phyloP scores from a whole-genome alignment of 1,140 invertebrate species.

The Hycleus phaleratus region DNA sequence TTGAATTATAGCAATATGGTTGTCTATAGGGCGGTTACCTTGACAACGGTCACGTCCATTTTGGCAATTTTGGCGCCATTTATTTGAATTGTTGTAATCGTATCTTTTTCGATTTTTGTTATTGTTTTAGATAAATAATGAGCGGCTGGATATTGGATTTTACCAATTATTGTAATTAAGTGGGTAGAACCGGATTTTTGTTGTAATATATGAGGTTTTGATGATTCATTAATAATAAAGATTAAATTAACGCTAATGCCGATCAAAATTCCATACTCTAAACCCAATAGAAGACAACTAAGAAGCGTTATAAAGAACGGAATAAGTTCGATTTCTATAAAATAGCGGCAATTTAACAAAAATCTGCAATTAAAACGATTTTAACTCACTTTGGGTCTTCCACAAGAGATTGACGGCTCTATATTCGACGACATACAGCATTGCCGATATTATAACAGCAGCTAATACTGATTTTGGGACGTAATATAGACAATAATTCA shows the following conservation, averaged over 20 bases:
- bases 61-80: conserved; percentile 39
- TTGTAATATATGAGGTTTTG: conserved; percentile 45
- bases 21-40: conserved; percentile 11
- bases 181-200: conserved; percentile 26
- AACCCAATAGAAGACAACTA: conserved; percentile 49
- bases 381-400: conserved; percentile 62
- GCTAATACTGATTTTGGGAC: conserved; percentile 70
- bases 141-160: conserved; percentile 55
- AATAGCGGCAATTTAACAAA: conserved; percentile 1
- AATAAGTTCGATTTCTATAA: conserved; percentile 52
- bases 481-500: conserved; percentile 62
- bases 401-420: conserved; percentile 67
- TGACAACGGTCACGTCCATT: conserved; percentile 50
- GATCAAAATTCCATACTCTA: conserved; percentile 65
- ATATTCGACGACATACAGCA: conserved; percentile 71
- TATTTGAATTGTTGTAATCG: background rate
- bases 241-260: conserved; percentile 57
- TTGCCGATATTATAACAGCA: conserved; percentile 68
- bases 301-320: conserved; percentile 53
- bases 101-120: background rate
- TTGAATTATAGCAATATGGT: background rate
- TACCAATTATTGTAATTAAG: conserved; percentile 51
- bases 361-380: background rate
- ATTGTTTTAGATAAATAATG: conserved; percentile 42
- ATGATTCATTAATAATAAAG: conserved; percentile 56